Percentiles rank a stretch among this genome's conserved stretches.
Evolutionary conservation across 1,140 invertebrate genomes (phyloP).

Genomic region (Trichonephila clavata): DNA sequence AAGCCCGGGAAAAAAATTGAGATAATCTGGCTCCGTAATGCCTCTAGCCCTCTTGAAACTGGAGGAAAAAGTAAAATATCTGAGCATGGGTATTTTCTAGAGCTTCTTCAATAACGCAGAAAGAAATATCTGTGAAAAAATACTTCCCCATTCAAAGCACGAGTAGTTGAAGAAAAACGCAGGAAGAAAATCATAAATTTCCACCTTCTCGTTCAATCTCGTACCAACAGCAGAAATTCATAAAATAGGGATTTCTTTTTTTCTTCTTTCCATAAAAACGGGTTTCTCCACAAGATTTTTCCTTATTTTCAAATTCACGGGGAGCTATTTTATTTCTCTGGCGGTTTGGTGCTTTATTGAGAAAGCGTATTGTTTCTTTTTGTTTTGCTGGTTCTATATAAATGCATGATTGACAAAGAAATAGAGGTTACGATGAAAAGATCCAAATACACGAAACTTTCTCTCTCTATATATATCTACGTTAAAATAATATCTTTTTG

Average conservation of each 20-base stretch:
- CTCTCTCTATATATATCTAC: no score
- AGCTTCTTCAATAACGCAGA: background rate
- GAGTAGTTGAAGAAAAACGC: background rate
- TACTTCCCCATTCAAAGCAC: conserved; percentile 38
- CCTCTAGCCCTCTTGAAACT: background rate
- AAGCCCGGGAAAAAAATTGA: background rate
- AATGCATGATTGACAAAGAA: background rate
- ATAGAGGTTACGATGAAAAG: background rate
- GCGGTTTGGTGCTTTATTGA: background rate
- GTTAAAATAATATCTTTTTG: no score
- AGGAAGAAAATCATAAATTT: conserved; percentile 30
- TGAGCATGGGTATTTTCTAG: background rate
- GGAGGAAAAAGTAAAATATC: background rate
- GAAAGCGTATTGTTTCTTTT: background rate
- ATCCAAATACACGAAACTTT: background rate
- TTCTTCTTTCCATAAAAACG: background rate
- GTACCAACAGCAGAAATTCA: conserved; percentile 38
- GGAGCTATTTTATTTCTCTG: background rate
- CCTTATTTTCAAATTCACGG: conserved; percentile 25
- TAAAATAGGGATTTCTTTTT: conserved; percentile 7
- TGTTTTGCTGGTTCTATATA: background rate
- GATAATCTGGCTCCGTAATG: conserved; percentile 9
- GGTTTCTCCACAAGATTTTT: background rate
- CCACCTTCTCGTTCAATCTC: background rate
- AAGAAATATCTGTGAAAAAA: conserved; percentile 17